These are phyloP conservation scores for Hetaerina titia DNA, from an alignment of 2,888 invertebrate species.

Conservation along the genomic window DNA sequence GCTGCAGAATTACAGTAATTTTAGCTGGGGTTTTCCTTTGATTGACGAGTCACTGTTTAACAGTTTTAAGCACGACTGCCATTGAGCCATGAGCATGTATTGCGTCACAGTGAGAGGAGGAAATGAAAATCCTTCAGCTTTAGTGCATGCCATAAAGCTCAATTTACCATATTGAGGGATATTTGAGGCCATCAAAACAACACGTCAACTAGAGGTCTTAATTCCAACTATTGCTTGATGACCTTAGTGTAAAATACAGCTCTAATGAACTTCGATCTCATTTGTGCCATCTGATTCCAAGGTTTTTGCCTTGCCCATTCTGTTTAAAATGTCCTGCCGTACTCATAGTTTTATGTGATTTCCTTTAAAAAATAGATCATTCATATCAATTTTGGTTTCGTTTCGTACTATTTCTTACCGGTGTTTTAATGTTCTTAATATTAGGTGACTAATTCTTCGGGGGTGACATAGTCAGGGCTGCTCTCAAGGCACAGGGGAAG, in stretches of 20 bases:
- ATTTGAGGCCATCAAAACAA: background rate
- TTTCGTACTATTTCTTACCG: no score
- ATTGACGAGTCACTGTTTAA: background rate
- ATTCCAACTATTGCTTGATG: background rate
- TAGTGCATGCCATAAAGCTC: conserved; percentile 8
- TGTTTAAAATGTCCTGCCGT: background rate
- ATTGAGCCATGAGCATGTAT: background rate
- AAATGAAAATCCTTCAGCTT: background rate
- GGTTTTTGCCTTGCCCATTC: background rate
- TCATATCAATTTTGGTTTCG: no score
- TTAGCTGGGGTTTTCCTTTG: no score
- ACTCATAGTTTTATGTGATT: no score
- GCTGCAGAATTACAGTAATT: no score
- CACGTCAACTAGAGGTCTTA: background rate
- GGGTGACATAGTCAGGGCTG: background rate
- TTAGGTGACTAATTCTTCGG: background rate
- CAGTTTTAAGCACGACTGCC: background rate
- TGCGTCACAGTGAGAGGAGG: background rate
- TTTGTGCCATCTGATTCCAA: background rate
- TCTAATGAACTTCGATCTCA: background rate
- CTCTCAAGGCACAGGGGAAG: background rate
- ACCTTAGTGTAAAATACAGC: background rate
- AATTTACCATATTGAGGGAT: background rate
- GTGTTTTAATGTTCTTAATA: background rate
- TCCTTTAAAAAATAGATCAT: no score